phyloP scores from a whole-genome alignment of 2,888 invertebrate genomes.

The Onthophagus sagittarius region DNA sequence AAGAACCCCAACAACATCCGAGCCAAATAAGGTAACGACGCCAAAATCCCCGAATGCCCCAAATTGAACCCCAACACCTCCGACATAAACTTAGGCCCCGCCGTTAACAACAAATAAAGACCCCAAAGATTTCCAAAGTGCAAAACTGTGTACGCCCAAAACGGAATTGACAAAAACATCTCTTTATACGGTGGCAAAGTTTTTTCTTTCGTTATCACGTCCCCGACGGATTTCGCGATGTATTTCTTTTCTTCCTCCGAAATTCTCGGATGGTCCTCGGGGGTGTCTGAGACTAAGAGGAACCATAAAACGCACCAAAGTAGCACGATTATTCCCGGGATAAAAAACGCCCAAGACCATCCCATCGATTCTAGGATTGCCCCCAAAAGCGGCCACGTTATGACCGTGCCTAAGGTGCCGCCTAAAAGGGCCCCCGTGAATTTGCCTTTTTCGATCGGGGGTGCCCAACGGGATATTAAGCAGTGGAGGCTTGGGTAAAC shows the following conservation, averaged over 20 bases:
- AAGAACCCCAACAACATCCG: constrained; percentile 65
- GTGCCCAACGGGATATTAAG: constrained; percentile 48
- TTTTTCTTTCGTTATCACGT: constrained; percentile 51
- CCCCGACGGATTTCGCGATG: constrained; percentile 57
- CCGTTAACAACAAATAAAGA: constrained; percentile 70
- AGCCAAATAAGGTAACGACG: constrained; percentile 68
- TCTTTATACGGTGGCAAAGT: constrained; percentile 61
- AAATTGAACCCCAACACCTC: constrained; percentile 68
- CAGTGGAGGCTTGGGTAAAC: constrained; percentile 44
- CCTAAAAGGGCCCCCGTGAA: constrained; percentile 52
- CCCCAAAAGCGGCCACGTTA: constrained; percentile 51
- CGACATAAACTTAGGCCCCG: constrained; percentile 71
- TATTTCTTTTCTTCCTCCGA: constrained; percentile 49
- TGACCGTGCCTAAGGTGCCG: constrained; percentile 51
- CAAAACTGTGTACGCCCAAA: constrained; percentile 61
- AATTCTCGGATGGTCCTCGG: constrained; percentile 55
- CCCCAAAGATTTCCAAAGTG: constrained; percentile 78
- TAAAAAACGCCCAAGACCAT: constrained; percentile 44
- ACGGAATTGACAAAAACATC: constrained; percentile 64
- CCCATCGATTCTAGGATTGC: constrained; percentile 43
- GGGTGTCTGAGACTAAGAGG: constrained; percentile 52
- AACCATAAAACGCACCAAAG: constrained; percentile 50
- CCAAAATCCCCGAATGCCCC: constrained; percentile 65
- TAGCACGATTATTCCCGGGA: constrained; percentile 39
- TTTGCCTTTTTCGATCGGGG: constrained; percentile 50